phyloP scores from a whole-genome alignment of 2,113 vertebrate genomes.

The Hiodon alosoides region DNA sequence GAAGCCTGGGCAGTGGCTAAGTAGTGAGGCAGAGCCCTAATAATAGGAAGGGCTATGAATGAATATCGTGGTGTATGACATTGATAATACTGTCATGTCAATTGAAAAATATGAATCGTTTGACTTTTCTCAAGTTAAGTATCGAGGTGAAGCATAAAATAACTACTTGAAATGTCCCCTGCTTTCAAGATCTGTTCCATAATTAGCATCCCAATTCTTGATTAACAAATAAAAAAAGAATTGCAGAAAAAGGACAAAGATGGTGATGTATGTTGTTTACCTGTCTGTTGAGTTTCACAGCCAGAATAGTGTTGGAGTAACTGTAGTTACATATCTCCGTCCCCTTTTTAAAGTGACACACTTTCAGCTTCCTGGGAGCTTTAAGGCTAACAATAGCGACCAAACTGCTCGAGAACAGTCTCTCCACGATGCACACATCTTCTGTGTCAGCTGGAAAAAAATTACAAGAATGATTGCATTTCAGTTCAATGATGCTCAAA shows the following conservation, averaged over 20 bases:
- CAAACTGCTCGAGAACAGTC: slow-evolving; percentile 94
- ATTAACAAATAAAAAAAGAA: too few relatives aligned
- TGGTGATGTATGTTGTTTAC: slow-evolving; percentile 45
- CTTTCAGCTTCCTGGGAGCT: slow-evolving; percentile 85
- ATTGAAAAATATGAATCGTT: too few relatives aligned
- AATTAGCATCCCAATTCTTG: not conserved
- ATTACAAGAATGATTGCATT: not conserved
- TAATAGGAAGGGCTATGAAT: too few relatives aligned
- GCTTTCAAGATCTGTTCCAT: too few relatives aligned
- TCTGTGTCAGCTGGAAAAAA: slow-evolving; percentile 69
- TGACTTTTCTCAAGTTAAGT: too few relatives aligned
- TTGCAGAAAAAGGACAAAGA: not conserved
- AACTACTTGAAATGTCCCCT: too few relatives aligned
- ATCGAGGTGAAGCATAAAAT: too few relatives aligned
- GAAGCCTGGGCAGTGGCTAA: too few relatives aligned
- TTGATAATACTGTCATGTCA: too few relatives aligned
- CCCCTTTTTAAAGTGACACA: slow-evolving; percentile 96
- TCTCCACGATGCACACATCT: slow-evolving; percentile 88
- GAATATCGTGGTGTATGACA: too few relatives aligned
- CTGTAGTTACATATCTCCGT: slow-evolving; percentile 96
- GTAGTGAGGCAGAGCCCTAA: too few relatives aligned
- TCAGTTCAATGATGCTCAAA: not conserved
- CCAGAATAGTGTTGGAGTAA: slow-evolving; percentile 81
- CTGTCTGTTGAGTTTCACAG: slow-evolving; percentile 87
- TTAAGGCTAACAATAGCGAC: slow-evolving; percentile 84